Evolutionary conservation across 2,888 invertebrate genomes (phyloP), one percentile per base, ranked within the genome.

Genomic region (Mamestra brassicae): DNA sequence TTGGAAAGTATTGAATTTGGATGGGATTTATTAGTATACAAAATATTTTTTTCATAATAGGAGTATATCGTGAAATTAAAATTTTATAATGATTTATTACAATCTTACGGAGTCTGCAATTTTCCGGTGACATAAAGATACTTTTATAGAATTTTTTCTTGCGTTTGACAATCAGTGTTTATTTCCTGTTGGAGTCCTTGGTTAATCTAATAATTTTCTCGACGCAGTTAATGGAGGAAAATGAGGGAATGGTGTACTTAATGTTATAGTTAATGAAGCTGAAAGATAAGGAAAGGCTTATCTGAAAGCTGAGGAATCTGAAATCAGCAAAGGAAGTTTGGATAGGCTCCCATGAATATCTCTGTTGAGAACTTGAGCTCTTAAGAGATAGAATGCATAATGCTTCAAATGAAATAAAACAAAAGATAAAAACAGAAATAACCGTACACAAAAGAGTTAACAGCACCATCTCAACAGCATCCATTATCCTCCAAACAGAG

Each of bases 401-500:
- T 54, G 13, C 2, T 50, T 13, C 50, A 65, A 70, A 34, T 26
- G 0, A n/a, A 10, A 15, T 11, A 55, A 26, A 11, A 52, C 11
- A 13, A 47, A 26, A 17, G 1, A 38, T 4, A 57, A 55, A 36
- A 10, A 13, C 13, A 10, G 15, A n/a, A 47, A 10, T 0, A 26
- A 52, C 17, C 6, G 17, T 10, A 45, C 38, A 38, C 36, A 50
- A 17, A 65, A 76, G 55, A 65, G 55, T 61, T 65, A 81, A 38
- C 34, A 61, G 8, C 36, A 45, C n/a, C 15, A 26, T 45, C 26
- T 55, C 45, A n/a, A 75, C 54, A 81, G 26, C 54, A 81, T 61
- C 81, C 76, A 77, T 77, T 81, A 82, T 81, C 77, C 57, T 57
- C 47, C 58, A 81, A 76, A 63, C 45, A 77, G 65, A 54, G 34